phyloP scores from a whole-genome alignment of 2,888 invertebrate species.

The Ophonus ardosiacus region DNA sequence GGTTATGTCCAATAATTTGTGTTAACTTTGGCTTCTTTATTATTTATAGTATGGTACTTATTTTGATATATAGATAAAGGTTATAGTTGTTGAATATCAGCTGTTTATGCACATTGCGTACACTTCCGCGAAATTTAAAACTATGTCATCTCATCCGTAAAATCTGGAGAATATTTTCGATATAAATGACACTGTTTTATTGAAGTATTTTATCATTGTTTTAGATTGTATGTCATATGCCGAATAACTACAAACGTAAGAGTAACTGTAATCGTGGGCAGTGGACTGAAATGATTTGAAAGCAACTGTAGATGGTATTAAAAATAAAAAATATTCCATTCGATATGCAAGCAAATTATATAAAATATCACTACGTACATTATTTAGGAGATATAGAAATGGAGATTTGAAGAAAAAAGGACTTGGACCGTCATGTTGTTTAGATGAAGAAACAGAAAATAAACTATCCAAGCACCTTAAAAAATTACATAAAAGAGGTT shows the following conservation, averaged over 20 bases:
- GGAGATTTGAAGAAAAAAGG: no score
- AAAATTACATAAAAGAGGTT: no score
- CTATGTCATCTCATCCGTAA: background rate
- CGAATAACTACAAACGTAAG: background rate
- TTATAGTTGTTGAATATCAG: background rate
- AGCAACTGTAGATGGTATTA: background rate
- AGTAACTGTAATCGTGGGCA: background rate
- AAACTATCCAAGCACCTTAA: no score
- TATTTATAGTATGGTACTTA: background rate
- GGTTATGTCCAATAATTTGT: no score
- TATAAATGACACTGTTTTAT: background rate
- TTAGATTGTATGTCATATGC: background rate
- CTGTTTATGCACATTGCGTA: background rate
- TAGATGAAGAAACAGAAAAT: no score
- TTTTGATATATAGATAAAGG: background rate
- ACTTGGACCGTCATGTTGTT: no score
- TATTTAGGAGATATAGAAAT: no score
- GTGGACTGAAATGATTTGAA: background rate
- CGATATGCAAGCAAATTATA: background rate
- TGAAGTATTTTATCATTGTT: background rate
- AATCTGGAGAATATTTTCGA: background rate
- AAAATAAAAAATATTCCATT: background rate
- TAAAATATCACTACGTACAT: no score
- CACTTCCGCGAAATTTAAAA: background rate
- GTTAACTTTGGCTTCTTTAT: background rate